Evolutionary conservation across 2,888 invertebrate species (phyloP).

Genomic region (Campaea margaritaria): DNA sequence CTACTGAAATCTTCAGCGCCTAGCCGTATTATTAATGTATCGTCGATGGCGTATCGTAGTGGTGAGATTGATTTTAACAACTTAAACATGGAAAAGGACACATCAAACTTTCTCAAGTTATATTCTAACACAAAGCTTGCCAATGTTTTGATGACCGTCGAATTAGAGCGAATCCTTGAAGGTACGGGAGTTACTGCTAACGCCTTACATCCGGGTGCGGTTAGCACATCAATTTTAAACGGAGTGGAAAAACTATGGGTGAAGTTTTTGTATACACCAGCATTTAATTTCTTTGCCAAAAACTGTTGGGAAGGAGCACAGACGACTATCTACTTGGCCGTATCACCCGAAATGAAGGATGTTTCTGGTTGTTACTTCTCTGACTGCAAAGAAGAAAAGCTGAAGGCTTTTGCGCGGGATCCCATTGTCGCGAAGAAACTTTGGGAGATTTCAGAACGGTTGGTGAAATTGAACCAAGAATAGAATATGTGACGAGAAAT

Average conservation of each 20-base stretch:
- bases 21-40: constrained; percentile 73
- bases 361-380: constrained; percentile 87
- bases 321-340: constrained; percentile 84
- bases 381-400: constrained; percentile 75
- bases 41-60: constrained; percentile 61
- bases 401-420: constrained; percentile 76
- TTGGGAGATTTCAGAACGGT: constrained; percentile 85
- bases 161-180: constrained; percentile 88
- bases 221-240: constrained; percentile 79
- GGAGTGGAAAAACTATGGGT: constrained; percentile 62
- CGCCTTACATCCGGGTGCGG: constrained; percentile 90
- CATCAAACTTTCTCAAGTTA: constrained; percentile 36
- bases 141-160: constrained; percentile 87
- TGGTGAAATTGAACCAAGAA: constrained; percentile 36
- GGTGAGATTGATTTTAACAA: constrained; percentile 59
- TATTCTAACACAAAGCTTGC: constrained; percentile 88
- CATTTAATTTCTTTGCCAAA: constrained; percentile 76
- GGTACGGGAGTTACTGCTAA: constrained; percentile 90
- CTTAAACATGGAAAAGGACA: constrained; percentile 53
- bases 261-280: constrained; percentile 53
- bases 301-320: constrained; percentile 70
- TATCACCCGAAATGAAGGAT: constrained; percentile 80
- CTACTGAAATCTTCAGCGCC: constrained; percentile 67
- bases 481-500: neutral
- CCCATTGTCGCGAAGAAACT: constrained; percentile 82